Base-by-base conservation (phyloP, 2,113 vertebrate species). In the Lanius collurio region DNA sequence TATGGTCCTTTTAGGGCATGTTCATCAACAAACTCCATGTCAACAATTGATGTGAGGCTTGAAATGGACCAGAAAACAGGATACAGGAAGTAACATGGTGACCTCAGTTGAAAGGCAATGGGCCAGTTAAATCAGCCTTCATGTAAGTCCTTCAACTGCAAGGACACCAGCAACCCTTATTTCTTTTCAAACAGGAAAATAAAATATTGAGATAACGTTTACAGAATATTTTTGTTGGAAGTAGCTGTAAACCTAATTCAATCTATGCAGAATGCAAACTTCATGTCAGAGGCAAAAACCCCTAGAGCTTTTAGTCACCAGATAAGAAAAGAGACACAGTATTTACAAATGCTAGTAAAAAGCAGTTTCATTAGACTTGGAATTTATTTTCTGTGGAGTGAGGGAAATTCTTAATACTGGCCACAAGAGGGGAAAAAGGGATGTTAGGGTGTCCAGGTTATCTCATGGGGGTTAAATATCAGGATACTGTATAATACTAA, bases 61-160 rank as follows among this genome's bases (percentile, higher is more conserved):
- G 88, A 95, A 96, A 96, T 85, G 57, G 76, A 84, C 67, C 55
- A 89, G 94, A 96, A 97, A 96, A 92, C 73, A 84, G 46, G 91
- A 86, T 75, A 89, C 64, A 94, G 93, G 95, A 98, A 96, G 60
- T 55, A 91, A 89, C 82, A 84, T 3, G 1, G 18, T 87, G 90
- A 86, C 50, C 87, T 94, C 60, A 50, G 69, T 10, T 87, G 80
- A 83, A 96, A 97, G 63, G 67, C 60, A 94, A 52, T 10, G 69
- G 70, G 75, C 11, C 55, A 73, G 30, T 87, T 84, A 92, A 91
- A 95, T 89, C 59, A 75, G 37, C 35, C 68, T 64, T 89, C 62
- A 15, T 17, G 1, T 23, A 70, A 90, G 63, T 30, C 64, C 27
- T 74, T 87, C 71, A 78, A 4, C 13, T 31, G 44, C 22, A 88